Percentiles rank a stretch among this genome's conserved stretches.
phyloP scores from a whole-genome alignment of 2,797 vertebrate genomes.

The Cynopterus sphinx region DNA sequence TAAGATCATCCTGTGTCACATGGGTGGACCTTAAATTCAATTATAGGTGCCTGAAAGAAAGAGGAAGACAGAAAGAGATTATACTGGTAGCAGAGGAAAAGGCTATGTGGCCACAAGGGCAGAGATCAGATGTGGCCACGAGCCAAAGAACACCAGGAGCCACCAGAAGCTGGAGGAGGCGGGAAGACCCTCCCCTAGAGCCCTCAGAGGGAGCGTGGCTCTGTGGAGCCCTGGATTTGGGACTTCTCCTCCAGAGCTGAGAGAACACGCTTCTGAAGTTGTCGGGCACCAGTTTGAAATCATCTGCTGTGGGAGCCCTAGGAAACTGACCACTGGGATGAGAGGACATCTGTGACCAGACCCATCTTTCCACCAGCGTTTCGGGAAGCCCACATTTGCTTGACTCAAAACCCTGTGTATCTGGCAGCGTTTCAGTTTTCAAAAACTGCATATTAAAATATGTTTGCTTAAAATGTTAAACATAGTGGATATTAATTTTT shows the following conservation, averaged over 20 bases:
- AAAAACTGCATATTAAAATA: not conserved
- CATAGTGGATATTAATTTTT: not conserved
- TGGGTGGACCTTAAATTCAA: not conserved
- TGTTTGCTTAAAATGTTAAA: not conserved
- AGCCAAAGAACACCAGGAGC: not conserved
- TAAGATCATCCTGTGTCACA: too few species aligned
- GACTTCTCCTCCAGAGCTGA: not conserved
- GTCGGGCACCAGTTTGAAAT: too few species aligned
- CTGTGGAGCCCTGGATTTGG: not conserved
- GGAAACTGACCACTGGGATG: not conserved
- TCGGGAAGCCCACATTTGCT: fast-evolving
- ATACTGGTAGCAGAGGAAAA: not conserved
- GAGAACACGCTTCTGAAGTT: not conserved
- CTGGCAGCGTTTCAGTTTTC: not conserved
- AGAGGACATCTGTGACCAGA: not conserved
- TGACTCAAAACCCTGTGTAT: not conserved
- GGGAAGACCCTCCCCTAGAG: fast-evolving
- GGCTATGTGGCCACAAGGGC: fast-evolving
- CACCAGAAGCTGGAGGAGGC: not conserved
- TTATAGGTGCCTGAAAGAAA: too few species aligned
- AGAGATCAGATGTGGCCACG: not conserved
- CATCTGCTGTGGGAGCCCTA: too few species aligned
- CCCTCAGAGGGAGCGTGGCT: fast-evolving
- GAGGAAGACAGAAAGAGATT: not conserved
- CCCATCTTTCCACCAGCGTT: not conserved